Conservation (phyloP, 2,113 vertebrate genomes). For the Lepisosteus osseus region DNA sequence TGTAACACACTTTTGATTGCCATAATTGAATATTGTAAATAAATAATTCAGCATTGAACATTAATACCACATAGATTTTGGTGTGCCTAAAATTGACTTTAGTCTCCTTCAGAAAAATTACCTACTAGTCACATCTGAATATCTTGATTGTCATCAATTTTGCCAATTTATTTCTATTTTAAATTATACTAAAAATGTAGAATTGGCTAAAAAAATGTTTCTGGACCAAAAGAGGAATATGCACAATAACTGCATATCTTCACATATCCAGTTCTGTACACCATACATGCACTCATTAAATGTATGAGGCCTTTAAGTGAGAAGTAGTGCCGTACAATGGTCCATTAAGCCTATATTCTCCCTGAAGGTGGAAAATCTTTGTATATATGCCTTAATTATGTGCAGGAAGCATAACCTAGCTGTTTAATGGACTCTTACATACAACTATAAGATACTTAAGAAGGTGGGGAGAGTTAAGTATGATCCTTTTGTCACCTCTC, state of each 20-base stretch:
- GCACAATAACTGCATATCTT: not conserved
- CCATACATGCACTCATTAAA: not conserved
- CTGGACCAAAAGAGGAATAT: no score
- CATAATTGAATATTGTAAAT: no score
- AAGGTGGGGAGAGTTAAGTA: not conserved
- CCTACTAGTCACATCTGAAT: no score
- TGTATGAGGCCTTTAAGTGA: not conserved
- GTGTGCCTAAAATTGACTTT: no score
- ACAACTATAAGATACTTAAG: not conserved
- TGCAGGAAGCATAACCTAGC: not conserved
- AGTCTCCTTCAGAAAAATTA: no score
- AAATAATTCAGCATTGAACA: no score
- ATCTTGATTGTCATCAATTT: no score
- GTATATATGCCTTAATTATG: not conserved
- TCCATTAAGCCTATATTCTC: not conserved
- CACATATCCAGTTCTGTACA: not conserved
- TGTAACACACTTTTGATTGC: no score
- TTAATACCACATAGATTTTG: no score
- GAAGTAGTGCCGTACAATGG: not conserved
- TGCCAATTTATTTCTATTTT: no score
- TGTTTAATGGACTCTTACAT: slow-evolving; percentile 2
- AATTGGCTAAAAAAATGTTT: no score
- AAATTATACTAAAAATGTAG: no score
- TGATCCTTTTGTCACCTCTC: not conserved
- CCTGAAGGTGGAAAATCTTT: not conserved